Evolutionary conservation across 1,140 invertebrate species (phyloP), one percentile per base, ranked within the genome.

Genomic region (Drosophila navojoa): DNA sequence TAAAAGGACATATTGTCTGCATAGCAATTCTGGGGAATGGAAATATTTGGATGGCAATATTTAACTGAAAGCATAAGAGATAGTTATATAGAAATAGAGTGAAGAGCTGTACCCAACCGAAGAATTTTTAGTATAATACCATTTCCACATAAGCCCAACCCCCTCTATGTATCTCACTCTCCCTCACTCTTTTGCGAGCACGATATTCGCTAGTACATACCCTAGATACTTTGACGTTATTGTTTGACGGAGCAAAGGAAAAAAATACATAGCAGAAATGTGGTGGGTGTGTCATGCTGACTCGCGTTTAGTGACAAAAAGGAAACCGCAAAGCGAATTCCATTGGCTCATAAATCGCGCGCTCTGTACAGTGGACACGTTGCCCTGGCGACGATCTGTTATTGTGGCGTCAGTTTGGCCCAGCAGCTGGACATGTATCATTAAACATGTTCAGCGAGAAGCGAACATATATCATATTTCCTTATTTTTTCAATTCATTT

Each of bases 401-500:
- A 11, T 40, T 6, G 2, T 29, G 68, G 59, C 60, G 68, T 57
- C 68, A 19, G 19, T 15, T 9, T 7, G 50, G 58, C 13, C 66
- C 16, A 15, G 10, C 58, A 62, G 44, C 53, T 67, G 11, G 70
- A 59, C 45, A 38, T 61, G 69, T 64, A 42, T 71, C 69, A 71
- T 71, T 71, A 66, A 64, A 58, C 69, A 35, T 58, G 59, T 19
- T 15, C 68, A n/a, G 59, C 29, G 5, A 57, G 25, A 55, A 32
- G 44, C 22, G 52, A 54, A 11, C 32, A 54, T 42, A 55, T 35
- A 29, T 55, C 25, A 71, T 71, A 58, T 52, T 29, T 47, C 19
- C 15, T 47, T 47, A 22, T 47, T 62, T 50, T 60, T 62, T 54
- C n/a, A 15, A 6, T 45, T 15, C 15, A 15, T 54, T 42, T 63